phyloP scores from a whole-genome alignment of 1,140 invertebrate species.

The Dryas iulia region DNA sequence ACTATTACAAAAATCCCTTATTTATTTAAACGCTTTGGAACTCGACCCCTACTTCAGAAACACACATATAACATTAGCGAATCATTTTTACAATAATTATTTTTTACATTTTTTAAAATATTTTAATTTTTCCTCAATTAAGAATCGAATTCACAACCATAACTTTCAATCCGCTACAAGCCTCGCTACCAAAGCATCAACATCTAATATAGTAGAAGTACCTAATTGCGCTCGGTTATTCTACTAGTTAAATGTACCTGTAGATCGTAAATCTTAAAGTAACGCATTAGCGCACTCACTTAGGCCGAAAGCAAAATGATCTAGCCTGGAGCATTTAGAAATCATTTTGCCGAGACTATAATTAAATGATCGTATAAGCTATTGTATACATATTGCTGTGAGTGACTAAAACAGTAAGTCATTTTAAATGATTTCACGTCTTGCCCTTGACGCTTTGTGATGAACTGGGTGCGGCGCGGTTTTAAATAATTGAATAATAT shows the following conservation, averaged over 20 bases:
- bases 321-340: slow-evolving; percentile 10
- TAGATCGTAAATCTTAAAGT: slow-evolving; percentile 13
- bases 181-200: background rate
- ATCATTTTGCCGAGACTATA: slow-evolving; percentile 12
- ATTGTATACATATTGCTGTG: background rate
- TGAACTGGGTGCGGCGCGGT: background rate
- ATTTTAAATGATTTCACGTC: background rate
- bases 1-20: no score
- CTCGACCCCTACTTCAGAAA: no score
- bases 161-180: background rate
- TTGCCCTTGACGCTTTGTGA: background rate
- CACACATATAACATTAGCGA: no score
- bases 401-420: background rate
- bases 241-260: background rate
- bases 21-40: no score
- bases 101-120: no score
- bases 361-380: slow-evolving; percentile 8
- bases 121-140: no score
- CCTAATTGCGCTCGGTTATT: slow-evolving; percentile 10
- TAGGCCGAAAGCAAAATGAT: slow-evolving; percentile 3
- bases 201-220: background rate
- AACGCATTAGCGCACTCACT: slow-evolving; percentile 9
- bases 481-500: background rate
- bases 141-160: background rate
- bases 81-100: no score